Conservation (phyloP, 2,888 invertebrate species). For the Pristionchus arcanus region DNA sequence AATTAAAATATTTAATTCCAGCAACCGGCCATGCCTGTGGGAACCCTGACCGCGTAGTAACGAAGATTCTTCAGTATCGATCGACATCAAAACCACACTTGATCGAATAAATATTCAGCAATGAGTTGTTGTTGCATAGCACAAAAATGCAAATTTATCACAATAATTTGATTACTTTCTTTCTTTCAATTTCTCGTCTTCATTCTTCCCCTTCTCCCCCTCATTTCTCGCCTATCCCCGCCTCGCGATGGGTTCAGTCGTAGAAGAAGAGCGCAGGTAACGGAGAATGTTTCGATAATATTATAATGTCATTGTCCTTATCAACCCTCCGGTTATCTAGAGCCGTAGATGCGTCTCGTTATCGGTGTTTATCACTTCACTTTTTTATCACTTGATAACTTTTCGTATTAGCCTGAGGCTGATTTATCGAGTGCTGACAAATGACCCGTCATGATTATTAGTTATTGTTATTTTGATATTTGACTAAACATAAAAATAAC, state of each 20-base stretch:
- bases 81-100: background rate
- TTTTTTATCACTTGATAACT: too few relatives aligned
- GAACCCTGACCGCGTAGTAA: background rate
- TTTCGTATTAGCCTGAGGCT: too few relatives aligned
- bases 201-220: background rate
- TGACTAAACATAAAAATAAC: background rate
- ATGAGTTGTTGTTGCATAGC: background rate
- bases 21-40: background rate
- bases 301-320: background rate
- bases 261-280: background rate
- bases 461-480: too few relatives aligned
- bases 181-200: background rate
- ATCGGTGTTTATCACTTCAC: too few relatives aligned
- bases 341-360: too few relatives aligned
- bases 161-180: background rate
- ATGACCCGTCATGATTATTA: too few relatives aligned
- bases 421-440: too few relatives aligned
- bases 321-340: too few relatives aligned
- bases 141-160: background rate
- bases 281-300: background rate
- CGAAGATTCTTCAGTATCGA: background rate
- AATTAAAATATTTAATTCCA: background rate
- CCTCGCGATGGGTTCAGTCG: background rate
- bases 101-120: background rate
- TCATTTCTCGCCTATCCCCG: background rate